These are phyloP conservation scores for Mesorhabditis belari DNA, from an alignment of 2,888 invertebrate genomes.

Conservation along the genomic window DNA sequence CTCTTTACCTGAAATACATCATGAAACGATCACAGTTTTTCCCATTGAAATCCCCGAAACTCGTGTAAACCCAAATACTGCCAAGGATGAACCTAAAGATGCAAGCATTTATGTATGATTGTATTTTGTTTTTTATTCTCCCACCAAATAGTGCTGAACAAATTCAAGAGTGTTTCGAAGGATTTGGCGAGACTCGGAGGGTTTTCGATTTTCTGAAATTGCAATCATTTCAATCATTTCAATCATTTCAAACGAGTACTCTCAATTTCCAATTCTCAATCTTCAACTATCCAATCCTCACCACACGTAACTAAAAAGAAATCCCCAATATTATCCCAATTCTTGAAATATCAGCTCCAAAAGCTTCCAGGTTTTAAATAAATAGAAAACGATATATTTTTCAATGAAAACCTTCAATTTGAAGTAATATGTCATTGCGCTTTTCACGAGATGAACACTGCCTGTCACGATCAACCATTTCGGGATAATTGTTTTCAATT, in stretches of 20 bases:
- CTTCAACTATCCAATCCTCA: too few relatives aligned
- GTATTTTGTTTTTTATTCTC: neutral
- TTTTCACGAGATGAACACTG: constrained; percentile 64
- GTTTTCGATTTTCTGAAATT: neutral
- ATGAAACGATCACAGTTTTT: constrained; percentile 12
- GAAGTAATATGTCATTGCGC: constrained; percentile 60
- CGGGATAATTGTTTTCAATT: constrained; percentile 52
- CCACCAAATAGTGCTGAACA: constrained; percentile 12
- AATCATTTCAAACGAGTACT: neutral
- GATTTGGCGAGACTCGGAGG: constrained; percentile 1
- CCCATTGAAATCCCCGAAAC: neutral
- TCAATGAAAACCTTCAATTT: constrained; percentile 6
- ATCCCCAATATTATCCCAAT: neutral
- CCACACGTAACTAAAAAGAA: too few relatives aligned
- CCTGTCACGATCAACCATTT: constrained; percentile 63
- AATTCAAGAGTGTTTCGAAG: constrained; percentile 6
- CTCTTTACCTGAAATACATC: neutral
- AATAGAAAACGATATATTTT: neutral
- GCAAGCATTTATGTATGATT: too few relatives aligned
- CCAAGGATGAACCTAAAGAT: constrained; percentile 23
- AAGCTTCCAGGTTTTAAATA: too few relatives aligned
- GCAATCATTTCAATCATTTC: neutral
- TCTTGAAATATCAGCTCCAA: neutral
- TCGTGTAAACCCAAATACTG: constrained; percentile 19
- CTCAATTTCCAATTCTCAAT: too few relatives aligned